Conservation (phyloP, 2,113 vertebrate species). For the Lanius ludovicianus region DNA sequence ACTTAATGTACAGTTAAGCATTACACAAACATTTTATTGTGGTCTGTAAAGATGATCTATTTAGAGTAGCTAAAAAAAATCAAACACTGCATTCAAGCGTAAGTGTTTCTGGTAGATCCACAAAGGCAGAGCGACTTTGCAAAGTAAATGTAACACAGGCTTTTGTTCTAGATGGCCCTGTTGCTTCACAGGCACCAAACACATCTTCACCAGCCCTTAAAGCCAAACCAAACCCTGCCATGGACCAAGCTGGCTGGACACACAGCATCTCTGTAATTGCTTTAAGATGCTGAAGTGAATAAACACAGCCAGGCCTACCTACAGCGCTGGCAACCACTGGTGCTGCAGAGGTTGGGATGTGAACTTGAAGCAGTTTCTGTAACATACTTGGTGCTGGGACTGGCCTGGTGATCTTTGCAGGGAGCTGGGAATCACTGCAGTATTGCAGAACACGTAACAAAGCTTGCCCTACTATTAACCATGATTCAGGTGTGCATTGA, state of each 20-base stretch:
- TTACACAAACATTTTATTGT: constrained; percentile 45
- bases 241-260: not conserved
- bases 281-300: not conserved
- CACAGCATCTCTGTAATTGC: not conserved
- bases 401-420: not conserved
- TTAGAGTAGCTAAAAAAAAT: constrained; percentile 7
- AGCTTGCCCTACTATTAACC: not conserved
- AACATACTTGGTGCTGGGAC: not conserved
- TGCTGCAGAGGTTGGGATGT: not conserved
- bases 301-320: not conserved
- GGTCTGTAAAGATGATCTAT: constrained; percentile 49
- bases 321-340: not conserved
- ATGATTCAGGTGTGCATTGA: not conserved
- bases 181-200: not conserved
- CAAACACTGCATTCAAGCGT: not conserved
- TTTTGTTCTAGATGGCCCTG: not conserved
- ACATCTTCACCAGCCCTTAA: not conserved
- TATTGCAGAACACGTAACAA: not conserved
- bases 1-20: constrained; percentile 54
- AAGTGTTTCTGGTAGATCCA: not conserved
- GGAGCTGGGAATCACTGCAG: not conserved
- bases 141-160: not conserved
- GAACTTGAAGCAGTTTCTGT: not conserved
- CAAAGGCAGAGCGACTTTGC: not conserved
- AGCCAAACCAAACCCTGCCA: not conserved